These are phyloP conservation scores for Poecilobothrus nobilitatus DNA, from an alignment of 2,888 invertebrate species.

Conservation along the genomic window DNA sequence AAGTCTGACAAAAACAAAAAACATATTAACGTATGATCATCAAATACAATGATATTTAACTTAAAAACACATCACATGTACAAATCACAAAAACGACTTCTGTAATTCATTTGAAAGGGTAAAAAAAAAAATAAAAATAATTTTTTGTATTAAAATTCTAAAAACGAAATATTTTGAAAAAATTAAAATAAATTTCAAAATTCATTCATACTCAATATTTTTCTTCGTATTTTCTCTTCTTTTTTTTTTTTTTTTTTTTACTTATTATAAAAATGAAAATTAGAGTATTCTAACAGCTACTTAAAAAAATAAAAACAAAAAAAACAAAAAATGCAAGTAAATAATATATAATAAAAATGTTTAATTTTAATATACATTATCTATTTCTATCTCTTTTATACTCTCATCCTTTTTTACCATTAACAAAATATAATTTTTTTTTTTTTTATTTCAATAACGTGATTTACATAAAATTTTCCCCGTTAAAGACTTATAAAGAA, in stretches of 20 bases:
- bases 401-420: no score
- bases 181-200: neutral
- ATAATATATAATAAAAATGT: no score
- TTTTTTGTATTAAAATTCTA: neutral
- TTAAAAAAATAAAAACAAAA: neutral
- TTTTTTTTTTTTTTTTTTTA: neutral
- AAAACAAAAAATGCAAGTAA: neutral
- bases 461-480: neutral
- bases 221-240: neutral
- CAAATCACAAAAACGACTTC: neutral
- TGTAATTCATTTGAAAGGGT: no score
- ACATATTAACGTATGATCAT: neutral
- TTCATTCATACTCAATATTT: neutral
- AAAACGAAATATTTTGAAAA: neutral
- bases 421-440: neutral
- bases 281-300: slow-evolving; percentile 6
- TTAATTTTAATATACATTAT: no score
- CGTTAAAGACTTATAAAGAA: neutral
- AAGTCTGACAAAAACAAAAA: no score
- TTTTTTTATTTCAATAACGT: neutral
- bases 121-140: neutral
- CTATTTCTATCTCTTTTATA: no score
- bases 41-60: neutral
- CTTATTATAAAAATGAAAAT: neutral
- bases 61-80: neutral